These are phyloP conservation scores for Osmerus eperlanus DNA, from an alignment of 2,113 vertebrate genomes.

Conservation along the genomic window DNA sequence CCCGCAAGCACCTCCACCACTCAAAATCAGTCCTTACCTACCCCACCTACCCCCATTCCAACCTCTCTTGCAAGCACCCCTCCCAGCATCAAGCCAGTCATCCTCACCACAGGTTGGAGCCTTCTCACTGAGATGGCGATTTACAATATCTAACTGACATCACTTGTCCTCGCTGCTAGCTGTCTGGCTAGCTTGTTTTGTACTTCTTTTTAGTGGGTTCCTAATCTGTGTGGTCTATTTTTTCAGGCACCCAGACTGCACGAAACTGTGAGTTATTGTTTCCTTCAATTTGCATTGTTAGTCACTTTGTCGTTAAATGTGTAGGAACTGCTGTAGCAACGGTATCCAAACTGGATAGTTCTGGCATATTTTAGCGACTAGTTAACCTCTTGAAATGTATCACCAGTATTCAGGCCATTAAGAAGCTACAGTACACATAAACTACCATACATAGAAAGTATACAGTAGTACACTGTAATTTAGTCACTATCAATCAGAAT, in stretches of 20 bases:
- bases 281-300: neutral
- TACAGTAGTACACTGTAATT: no score
- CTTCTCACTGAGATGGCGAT: neutral
- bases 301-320: no score
- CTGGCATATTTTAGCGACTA: no score
- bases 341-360: no score
- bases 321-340: no score
- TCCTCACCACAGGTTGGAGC: conserved; percentile 37
- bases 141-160: no score
- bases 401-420: no score
- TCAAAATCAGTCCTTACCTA: neutral
- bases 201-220: neutral
- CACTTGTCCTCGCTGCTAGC: no score
- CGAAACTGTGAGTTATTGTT: conserved; percentile 47
- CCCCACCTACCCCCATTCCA: neutral
- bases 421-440: no score
- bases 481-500: neutral
- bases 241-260: neutral
- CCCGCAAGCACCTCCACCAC: neutral
- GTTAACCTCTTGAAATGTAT: no score
- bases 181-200: no score
- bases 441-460: no score
- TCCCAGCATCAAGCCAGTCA: neutral
- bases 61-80: conserved; percentile 15
- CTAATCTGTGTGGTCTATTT: conserved; percentile 12